A percentile compares a stretch with the other conserved stretches of the same genome.
phyloP scores from a whole-genome alignment of 1,140 invertebrate species.

The Contarinia nasturtii region DNA sequence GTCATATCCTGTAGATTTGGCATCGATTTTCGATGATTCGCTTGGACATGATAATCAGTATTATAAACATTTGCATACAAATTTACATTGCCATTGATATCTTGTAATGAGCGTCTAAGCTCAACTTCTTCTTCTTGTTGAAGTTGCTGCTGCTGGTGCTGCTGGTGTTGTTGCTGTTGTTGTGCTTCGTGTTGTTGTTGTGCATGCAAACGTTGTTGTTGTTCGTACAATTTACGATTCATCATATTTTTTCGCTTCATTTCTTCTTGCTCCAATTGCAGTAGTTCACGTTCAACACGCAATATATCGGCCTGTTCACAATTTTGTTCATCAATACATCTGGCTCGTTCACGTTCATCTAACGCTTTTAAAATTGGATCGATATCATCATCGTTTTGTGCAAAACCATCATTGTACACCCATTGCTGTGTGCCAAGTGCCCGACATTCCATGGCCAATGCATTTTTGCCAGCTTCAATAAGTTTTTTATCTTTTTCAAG shows the following conservation, averaged over 20 bases:
- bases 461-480: too few relatives aligned
- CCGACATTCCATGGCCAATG: constrained; percentile 2
- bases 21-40: constrained; percentile 30
- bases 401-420: not conserved
- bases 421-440: not conserved
- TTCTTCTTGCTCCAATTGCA: constrained; percentile 57
- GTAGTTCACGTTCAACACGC: constrained; percentile 50
- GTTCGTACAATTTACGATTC: too few relatives aligned
- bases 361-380: not conserved
- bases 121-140: too few relatives aligned
- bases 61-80: not conserved
- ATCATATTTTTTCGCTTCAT: constrained; percentile 35
- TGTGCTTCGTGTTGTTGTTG: too few relatives aligned
- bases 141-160: too few relatives aligned
- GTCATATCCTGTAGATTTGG: constrained; percentile 23
- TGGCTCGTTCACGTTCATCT: constrained; percentile 27
- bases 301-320: constrained; percentile 45
- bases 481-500: not conserved
- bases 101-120: constrained; percentile 36
- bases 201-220: too few relatives aligned
- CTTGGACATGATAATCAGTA: constrained; percentile 6
- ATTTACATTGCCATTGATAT: constrained; percentile 23
- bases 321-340: constrained; percentile 33
- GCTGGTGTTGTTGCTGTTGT: too few relatives aligned
- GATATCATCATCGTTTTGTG: not conserved